phyloP scores from a whole-genome alignment of 92 coral and sea anemone genomes.

The Bergia sp. region DNA sequence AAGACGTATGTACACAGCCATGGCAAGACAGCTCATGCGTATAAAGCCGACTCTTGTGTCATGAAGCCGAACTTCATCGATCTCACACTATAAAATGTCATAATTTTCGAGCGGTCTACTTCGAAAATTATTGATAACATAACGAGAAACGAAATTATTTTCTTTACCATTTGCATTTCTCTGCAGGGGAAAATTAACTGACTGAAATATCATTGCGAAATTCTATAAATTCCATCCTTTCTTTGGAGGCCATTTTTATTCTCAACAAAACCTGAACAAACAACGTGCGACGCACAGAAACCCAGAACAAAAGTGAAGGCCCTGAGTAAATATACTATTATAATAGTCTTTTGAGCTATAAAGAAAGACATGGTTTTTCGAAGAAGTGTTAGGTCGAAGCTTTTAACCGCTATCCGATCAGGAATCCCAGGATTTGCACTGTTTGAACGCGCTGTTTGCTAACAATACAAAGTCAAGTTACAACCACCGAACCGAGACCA shows the following conservation, averaged over 20 bases:
- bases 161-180: background rate
- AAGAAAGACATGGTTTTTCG: conserved; percentile 20
- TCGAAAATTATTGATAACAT: background rate
- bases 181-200: background rate
- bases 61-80: background rate
- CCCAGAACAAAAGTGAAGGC: conserved; percentile 33
- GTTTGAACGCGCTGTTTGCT: conserved; percentile 15
- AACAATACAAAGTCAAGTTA: conserved; percentile 16
- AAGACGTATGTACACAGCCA: conserved; percentile 29
- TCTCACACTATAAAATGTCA: too few relatives aligned
- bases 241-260: conserved; percentile 39
- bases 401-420: background rate
- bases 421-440: conserved; percentile 7
- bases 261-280: conserved; percentile 30
- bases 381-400: conserved; percentile 10
- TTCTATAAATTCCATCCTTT: conserved; percentile 39
- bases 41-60: conserved; percentile 10
- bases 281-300: conserved; percentile 38
- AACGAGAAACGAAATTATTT: background rate
- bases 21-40: conserved; percentile 17
- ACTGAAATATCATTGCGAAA: background rate
- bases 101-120: background rate
- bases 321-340: conserved; percentile 33
- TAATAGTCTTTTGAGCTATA: background rate
- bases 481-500: background rate